Evolutionary conservation across 2,797 vertebrate species (phyloP).

Genomic region (Cossypha niveicapilla): DNA sequence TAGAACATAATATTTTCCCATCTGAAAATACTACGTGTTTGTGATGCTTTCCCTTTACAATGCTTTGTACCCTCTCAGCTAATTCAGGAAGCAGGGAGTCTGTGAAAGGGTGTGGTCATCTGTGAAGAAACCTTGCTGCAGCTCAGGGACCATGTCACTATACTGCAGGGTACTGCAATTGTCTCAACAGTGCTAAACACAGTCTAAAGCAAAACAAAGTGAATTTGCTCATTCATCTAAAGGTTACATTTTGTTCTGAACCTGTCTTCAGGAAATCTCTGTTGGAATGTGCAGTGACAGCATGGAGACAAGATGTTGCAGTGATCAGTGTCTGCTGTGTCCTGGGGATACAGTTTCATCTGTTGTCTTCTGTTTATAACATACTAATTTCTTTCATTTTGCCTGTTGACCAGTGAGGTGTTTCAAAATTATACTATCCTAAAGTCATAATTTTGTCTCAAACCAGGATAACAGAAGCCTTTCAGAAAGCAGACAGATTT

Average conservation of each 20-base stretch:
- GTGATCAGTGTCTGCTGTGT: neutral
- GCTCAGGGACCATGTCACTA: neutral
- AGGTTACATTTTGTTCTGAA: neutral
- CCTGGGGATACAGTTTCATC: neutral
- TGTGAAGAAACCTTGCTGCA: neutral
- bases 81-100: neutral
- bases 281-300: neutral
- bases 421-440: neutral
- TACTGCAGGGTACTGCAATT: neutral
- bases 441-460: neutral
- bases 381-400: neutral
- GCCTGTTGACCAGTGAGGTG: neutral
- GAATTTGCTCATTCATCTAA: neutral
- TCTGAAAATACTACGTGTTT: neutral
- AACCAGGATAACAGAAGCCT: conserved; percentile 91
- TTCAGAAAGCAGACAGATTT: conserved; percentile 86
- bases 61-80: neutral
- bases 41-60: neutral
- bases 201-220: neutral
- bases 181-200: neutral
- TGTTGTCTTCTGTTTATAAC: neutral
- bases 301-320: rapidly evolving
- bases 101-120: neutral
- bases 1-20: neutral
- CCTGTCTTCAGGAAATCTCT: neutral